These are phyloP conservation scores for Siniperca chuatsi DNA, from an alignment of 2,113 vertebrate species.

Conservation along the genomic window DNA sequence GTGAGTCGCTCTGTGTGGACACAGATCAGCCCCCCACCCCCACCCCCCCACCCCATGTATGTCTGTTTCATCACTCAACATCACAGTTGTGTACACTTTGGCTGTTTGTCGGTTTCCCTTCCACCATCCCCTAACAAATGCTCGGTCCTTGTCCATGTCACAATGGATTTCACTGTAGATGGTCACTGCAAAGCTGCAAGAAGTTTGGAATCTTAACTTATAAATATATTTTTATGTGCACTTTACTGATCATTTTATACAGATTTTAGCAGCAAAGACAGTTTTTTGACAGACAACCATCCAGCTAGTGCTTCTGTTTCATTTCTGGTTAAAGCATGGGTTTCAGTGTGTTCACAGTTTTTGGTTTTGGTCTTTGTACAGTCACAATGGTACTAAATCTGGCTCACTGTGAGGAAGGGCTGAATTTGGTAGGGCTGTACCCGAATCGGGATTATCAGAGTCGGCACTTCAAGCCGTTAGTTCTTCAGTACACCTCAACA, in stretches of 20 bases:
- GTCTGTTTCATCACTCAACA: conserved; percentile 55
- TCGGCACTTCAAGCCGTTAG: background rate
- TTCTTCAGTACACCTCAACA: background rate
- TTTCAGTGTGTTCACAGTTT: background rate
- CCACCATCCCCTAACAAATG: background rate
- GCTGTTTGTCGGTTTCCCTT: background rate
- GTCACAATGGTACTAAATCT: background rate
- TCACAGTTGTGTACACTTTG: conserved; percentile 11
- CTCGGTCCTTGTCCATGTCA: background rate
- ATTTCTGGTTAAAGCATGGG: background rate
- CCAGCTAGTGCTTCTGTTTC: background rate
- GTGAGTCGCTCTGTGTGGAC: conserved; percentile 85
- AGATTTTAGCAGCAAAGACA: background rate
- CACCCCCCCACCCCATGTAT: conserved; percentile 49
- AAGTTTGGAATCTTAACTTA: background rate
- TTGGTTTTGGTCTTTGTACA: background rate
- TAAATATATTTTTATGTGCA: background rate
- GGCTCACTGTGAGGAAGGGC: background rate
- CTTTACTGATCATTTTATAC: background rate
- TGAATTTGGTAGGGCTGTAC: background rate
- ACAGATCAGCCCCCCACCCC: conserved; percentile 28
- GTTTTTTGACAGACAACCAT: background rate
- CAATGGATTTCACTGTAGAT: background rate
- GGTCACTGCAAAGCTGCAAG: background rate
- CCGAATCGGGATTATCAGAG: background rate